These are phyloP conservation scores for Sesia apiformis DNA, from an alignment of 2,888 invertebrate species.

Conservation along the genomic window DNA sequence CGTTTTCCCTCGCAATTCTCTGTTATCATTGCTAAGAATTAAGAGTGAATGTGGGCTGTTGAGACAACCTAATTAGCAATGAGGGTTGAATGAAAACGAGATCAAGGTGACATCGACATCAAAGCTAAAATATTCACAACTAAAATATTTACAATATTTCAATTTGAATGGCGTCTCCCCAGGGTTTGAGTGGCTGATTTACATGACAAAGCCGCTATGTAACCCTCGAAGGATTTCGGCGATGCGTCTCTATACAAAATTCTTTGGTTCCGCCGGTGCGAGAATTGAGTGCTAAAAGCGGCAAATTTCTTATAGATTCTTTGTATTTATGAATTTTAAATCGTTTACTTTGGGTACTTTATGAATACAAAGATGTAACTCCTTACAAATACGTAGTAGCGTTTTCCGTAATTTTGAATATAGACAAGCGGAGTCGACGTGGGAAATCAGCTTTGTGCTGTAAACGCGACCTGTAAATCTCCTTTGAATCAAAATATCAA, in stretches of 20 bases:
- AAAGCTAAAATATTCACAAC: constrained; percentile 31
- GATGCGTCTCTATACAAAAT: constrained; percentile 10
- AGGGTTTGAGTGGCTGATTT: constrained; percentile 56
- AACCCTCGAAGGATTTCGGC: constrained; percentile 46
- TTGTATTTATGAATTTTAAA: constrained; percentile 22
- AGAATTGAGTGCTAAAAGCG: constrained; percentile 13
- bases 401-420: constrained; percentile 7
- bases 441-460: constrained; percentile 27
- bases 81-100: constrained; percentile 7
- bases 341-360: constrained; percentile 9
- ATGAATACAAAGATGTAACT: not conserved
- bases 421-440: constrained; percentile 7
- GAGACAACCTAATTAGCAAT: constrained; percentile 1
- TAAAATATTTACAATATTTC: constrained; percentile 59
- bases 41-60: not conserved
- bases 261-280: constrained; percentile 6
- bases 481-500: constrained; percentile 45
- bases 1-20: not conserved
- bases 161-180: constrained; percentile 41
- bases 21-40: not conserved
- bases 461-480: constrained; percentile 23
- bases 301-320: constrained; percentile 17
- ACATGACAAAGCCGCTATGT: constrained; percentile 62
- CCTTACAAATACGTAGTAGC: not conserved
- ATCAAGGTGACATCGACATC: constrained; percentile 9